A percentile compares a stretch with the other conserved stretches of the same genome.
Evolutionary conservation across 1,140 invertebrate genomes (phyloP).

Genomic region (Cyclargus thomasi): DNA sequence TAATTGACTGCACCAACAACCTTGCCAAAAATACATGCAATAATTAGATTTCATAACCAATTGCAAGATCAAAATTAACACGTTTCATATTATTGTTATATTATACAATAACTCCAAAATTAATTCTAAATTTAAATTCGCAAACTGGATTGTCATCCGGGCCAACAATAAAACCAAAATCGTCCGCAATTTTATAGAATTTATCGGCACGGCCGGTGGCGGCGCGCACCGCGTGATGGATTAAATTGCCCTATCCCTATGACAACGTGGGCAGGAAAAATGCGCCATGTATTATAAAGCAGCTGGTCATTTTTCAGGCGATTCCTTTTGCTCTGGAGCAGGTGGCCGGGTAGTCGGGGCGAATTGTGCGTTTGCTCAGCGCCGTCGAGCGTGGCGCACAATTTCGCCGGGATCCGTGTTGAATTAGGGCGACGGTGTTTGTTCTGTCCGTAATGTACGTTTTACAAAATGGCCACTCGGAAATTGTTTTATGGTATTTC

Average conservation of each 20-base stretch:
- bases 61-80: no score
- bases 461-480: background rate
- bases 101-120: background rate
- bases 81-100: background rate
- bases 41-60: no score
- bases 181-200: slow-evolving; percentile 65
- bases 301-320: slow-evolving; percentile 76
- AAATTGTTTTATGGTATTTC: slow-evolving; percentile 21
- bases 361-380: slow-evolving; percentile 56
- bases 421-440: slow-evolving; percentile 45
- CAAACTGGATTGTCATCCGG: slow-evolving; percentile 31
- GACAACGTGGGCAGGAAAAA: slow-evolving; percentile 74
- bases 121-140: slow-evolving; percentile 9
- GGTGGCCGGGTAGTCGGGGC: slow-evolving; percentile 39
- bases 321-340: slow-evolving; percentile 71
- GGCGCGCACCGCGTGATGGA: slow-evolving; percentile 70
- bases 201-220: slow-evolving; percentile 59
- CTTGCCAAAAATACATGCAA: no score
- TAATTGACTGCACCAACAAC: no score
- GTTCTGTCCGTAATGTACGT: slow-evolving; percentile 31
- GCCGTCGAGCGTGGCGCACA: slow-evolving; percentile 44
- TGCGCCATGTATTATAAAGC: slow-evolving; percentile 71
- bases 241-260: slow-evolving; percentile 76
- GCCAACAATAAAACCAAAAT: slow-evolving; percentile 68
- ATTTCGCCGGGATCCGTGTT: slow-evolving; percentile 53